These are phyloP conservation scores for Sebastes jordani DNA, from an alignment of 2,797 vertebrate genomes.

Conservation along the genomic window DNA sequence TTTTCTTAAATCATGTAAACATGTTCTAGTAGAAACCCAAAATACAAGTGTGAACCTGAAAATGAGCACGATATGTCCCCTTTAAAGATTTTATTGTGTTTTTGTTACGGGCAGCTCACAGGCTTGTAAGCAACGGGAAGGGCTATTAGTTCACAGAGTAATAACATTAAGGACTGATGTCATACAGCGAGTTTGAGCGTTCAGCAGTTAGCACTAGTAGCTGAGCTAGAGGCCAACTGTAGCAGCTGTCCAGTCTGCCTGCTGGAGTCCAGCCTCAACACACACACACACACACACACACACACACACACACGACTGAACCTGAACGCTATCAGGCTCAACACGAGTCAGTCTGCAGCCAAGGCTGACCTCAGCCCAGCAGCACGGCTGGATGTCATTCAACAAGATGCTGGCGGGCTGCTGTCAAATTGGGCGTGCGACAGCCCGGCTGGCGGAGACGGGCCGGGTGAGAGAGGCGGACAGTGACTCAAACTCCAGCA, in stretches of 20 bases:
- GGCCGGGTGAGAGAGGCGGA: not conserved
- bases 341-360: not conserved
- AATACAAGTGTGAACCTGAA: not conserved
- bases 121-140: not conserved
- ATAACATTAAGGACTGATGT: not conserved
- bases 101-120: not conserved
- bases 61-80: not conserved
- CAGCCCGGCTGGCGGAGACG: not conserved
- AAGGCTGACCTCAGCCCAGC: not conserved
- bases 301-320: not conserved
- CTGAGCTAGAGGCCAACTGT: slow-evolving; percentile 7
- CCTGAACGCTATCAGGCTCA: not conserved
- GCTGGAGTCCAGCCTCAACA: not conserved
- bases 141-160: not conserved
- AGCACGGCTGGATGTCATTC: not conserved
- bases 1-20: not conserved
- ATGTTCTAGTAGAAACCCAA: not conserved
- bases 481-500: slow-evolving; percentile 34
- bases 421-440: not conserved
- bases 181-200: not conserved
- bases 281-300: not conserved
- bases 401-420: not conserved
- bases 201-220: slow-evolving; percentile 6
- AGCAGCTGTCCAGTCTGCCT: not conserved
- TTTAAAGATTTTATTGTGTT: not conserved